Base-by-base conservation (phyloP, 1,140 invertebrate genomes). In the Saccostrea glomerata region DNA sequence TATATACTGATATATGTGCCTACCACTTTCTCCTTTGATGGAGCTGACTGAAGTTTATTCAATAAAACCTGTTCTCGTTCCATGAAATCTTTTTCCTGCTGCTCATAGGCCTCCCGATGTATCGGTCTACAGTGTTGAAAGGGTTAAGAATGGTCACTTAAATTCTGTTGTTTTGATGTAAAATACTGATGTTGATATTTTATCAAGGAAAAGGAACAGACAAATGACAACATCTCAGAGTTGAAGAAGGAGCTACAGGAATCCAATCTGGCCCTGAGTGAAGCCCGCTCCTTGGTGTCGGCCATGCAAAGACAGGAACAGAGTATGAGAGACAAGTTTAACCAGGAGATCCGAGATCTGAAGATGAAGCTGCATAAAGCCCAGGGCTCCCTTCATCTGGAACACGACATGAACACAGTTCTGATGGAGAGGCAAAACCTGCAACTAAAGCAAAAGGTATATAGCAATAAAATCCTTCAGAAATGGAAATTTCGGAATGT, bases 251-350 rank as follows among this genome's bases (percentile, higher is more conserved):
- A 93, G 40, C 87, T 93, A 20, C 66, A 92, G n/a, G 92, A 93
- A 82, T 91, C 93, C 2, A 93, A 94, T 82, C 87, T 94, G 23
- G 91, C 93, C 7, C 83, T 93, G 36, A 94, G 93, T 88, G 93
- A 94, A 63, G 92, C 93, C 1, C 83, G 92, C 13, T 93, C 93
- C 0, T 90, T 93, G 30, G 89, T 94, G 66, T 90, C 93, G 2
- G 92, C 93, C 23, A 89, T 89, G 17, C 91, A 93, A 86, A 90
- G 93, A n/a, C 92, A 93, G 88, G 92, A 93, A 82, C 88, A 90
- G 23, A 92, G 91, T 58, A 90, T 92, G 40, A 88, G 90, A 70
- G 90, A 90, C 20, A 89, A 47, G 23, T 85, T 89, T 20, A 89
- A 92, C 20, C 82, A 86, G n/a, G 91, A 92, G 7, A 90, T 93